Conservation (phyloP, 2,113 vertebrate genomes). For the Alligator mississippiensis region DNA sequence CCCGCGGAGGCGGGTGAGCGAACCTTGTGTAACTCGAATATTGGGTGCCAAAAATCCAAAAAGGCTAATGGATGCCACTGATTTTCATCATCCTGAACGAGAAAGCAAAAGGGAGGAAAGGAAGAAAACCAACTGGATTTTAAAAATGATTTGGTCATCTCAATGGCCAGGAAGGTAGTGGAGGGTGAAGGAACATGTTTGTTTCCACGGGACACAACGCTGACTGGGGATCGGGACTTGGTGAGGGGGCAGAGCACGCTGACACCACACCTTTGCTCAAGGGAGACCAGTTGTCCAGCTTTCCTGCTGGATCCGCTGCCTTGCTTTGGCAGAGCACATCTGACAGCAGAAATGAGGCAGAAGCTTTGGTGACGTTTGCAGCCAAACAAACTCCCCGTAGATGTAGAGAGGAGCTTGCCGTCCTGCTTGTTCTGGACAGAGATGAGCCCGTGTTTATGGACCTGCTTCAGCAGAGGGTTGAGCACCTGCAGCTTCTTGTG, state of each 20-base stretch:
- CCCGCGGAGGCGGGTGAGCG: too few relatives aligned
- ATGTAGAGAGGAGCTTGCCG: fast-evolving
- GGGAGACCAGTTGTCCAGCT: background rate
- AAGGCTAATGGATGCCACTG: background rate
- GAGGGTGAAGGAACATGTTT: background rate
- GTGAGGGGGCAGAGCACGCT: background rate
- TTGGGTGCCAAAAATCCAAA: background rate
- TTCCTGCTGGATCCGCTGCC: background rate
- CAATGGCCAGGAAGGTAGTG: background rate
- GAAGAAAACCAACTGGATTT: background rate
- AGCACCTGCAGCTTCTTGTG: background rate
- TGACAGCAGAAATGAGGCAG: background rate
- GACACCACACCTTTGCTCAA: background rate
- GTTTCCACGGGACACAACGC: too few relatives aligned
- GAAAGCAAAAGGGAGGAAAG: background rate
- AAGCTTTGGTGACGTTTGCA: background rate
- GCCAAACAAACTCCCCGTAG: conserved; percentile 40
- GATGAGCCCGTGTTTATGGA: background rate
- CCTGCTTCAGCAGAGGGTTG: background rate
- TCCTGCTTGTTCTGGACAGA: background rate
- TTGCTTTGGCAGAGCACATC: background rate
- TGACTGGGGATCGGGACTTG: too few relatives aligned
- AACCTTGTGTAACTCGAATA: background rate
- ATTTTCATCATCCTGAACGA: background rate
- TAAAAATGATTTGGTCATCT: background rate